A percentile compares a stretch with the other conserved stretches of the same genome.
Conservation (phyloP, 2,888 invertebrate species). For the Meghimatium bilineatum region DNA sequence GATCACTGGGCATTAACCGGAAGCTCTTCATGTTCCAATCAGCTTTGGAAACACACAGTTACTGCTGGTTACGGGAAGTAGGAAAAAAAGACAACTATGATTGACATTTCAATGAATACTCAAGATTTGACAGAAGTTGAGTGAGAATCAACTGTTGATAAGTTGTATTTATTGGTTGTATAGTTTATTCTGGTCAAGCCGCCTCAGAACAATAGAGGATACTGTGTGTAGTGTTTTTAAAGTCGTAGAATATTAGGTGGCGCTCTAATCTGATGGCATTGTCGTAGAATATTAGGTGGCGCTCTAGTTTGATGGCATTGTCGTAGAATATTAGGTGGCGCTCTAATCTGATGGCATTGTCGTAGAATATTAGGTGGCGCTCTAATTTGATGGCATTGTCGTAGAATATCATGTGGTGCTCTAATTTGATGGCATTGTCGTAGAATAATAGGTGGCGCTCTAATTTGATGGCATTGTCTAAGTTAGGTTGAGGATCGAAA, state of each 20-base stretch:
- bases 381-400: no score
- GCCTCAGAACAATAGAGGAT: not conserved
- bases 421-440: no score
- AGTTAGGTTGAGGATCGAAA: no score
- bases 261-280: no score
- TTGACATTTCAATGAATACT: slow-evolving; percentile 32
- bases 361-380: no score
- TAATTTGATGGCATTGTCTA: no score
- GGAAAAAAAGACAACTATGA: not conserved
- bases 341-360: no score
- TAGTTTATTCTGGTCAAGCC: not conserved
- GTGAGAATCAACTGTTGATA: slow-evolving; percentile 6
- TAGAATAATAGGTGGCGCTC: no score
- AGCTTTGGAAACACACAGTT: slow-evolving; percentile 43
- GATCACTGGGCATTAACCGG: slow-evolving; percentile 43
- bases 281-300: no score
- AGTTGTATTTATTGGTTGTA: slow-evolving; percentile 15
- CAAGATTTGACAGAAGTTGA: slow-evolving; percentile 26
- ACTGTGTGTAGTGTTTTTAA: not conserved
- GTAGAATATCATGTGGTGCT: no score
- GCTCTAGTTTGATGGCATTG: no score
- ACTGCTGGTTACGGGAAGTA: not conserved
- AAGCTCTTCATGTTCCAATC: slow-evolving; percentile 49
- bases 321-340: no score
- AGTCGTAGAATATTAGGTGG: not conserved